Conservation (phyloP, 2,888 invertebrate species). For the Bedellia somnulentella region DNA sequence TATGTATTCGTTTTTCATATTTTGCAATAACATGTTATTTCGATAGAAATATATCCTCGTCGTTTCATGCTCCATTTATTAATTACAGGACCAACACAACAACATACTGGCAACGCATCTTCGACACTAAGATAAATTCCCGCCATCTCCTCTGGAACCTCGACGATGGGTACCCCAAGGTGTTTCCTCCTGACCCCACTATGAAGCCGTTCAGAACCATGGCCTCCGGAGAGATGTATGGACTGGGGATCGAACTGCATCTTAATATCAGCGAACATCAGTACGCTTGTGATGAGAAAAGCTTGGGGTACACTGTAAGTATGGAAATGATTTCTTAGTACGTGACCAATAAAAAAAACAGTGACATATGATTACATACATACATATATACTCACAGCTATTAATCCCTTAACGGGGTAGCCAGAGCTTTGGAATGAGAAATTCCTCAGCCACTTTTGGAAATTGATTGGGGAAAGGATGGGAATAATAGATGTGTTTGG, state of each 20-base stretch:
- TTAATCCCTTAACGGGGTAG: too few species aligned
- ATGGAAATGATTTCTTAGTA: background rate
- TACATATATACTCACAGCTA: too few species aligned
- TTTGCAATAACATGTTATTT: too few species aligned
- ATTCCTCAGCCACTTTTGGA: too few species aligned
- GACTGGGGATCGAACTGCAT: slow-evolving; percentile 39
- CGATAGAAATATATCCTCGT: too few species aligned
- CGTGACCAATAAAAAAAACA: too few species aligned
- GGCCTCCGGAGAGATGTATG: slow-evolving; percentile 42
- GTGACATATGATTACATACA: too few species aligned
- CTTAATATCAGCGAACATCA: slow-evolving; percentile 45
- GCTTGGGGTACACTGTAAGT: slow-evolving; percentile 44
- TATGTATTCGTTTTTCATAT: too few species aligned
- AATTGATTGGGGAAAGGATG: too few species aligned
- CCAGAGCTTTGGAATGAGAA: too few species aligned
- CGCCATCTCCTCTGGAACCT: slow-evolving; percentile 28
- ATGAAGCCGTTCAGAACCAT: slow-evolving; percentile 33
- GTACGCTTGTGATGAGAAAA: slow-evolving; percentile 39
- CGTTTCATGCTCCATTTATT: too few species aligned
- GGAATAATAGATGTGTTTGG: too few species aligned
- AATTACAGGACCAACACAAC: slow-evolving; percentile 36
- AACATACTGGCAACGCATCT: slow-evolving; percentile 29
- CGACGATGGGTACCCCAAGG: slow-evolving; percentile 38
- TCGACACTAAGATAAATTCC: slow-evolving; percentile 18
- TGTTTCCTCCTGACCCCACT: slow-evolving; percentile 27